These are phyloP conservation scores for Drosophila atroscutellata DNA, from an alignment of 2,888 invertebrate genomes.

Conservation along the genomic window DNA sequence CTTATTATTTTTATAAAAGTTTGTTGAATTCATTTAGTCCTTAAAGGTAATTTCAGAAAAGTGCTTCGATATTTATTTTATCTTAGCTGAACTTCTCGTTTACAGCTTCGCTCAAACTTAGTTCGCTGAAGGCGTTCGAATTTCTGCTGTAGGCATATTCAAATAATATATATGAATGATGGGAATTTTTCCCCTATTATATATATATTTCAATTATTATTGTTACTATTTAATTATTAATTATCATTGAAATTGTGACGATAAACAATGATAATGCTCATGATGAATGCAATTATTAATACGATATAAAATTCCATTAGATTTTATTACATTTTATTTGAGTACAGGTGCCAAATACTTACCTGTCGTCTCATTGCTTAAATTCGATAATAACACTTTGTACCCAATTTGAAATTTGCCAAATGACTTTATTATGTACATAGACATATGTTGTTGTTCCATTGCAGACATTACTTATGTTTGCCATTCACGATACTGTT, in stretches of 20 bases:
- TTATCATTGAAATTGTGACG: not conserved
- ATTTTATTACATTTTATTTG: not conserved
- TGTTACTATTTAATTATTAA: not conserved
- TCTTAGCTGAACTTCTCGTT: not conserved
- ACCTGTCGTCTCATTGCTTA: not conserved
- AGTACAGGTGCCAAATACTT: not conserved
- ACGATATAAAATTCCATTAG: not conserved
- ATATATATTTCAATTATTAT: not conserved
- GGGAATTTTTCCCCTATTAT: not conserved
- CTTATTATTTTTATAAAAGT: not conserved
- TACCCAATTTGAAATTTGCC: not conserved
- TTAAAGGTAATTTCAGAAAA: not conserved
- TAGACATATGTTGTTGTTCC: not conserved
- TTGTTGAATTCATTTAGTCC: not conserved
- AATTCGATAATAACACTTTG: not conserved
- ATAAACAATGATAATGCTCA: not conserved
- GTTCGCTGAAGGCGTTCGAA: not conserved
- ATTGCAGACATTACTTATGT: conserved; percentile 3
- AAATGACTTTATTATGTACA: not conserved
- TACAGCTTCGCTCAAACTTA: not conserved
- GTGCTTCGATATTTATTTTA: not conserved
- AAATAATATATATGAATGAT: not conserved
- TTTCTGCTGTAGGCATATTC: not conserved
- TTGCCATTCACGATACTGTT: conserved; percentile 9
- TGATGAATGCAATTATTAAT: not conserved